Evolutionary conservation across 2,888 invertebrate genomes (phyloP), one percentile per base, ranked within the genome.

Genomic region (Chaetogeoica ovagalla): DNA sequence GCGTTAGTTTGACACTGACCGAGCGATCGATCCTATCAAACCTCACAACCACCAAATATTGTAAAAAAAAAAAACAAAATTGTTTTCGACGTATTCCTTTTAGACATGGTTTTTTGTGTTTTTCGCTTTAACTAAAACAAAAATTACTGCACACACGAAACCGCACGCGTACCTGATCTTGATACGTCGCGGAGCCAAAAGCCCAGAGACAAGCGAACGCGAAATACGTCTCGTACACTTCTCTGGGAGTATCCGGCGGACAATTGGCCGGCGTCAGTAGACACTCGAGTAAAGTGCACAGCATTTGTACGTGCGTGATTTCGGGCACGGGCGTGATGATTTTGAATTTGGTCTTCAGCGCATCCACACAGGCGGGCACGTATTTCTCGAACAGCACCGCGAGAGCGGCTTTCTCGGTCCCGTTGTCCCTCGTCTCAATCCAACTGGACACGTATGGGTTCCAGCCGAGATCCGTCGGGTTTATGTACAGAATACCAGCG

Each of bases 401-500:
- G 77, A 97, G 87, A 86, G 93, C 92, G 1, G 95, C 92, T 84
- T 92, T 92, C 85, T 94, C 94, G 0, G 90, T 89, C 82, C 90
- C 89, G 82, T 91, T 90, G 55, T 90, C 89, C 70, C 94, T 89
- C 0, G 91, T 92, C 62, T 94, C 94, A 81, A 95, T 91, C 95
- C 95, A 96, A 48, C 95, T 96, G 21, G 93, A 91, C 11, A 96
- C 93, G 85, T 91, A 96, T 88, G 97, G 96, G 87, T 92, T 94
- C 97, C 97, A 97, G 5, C 97, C 97, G 75, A 97, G 89, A 87
- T 97, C 97, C 83, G 94, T 93, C 0, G 95, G 94, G 87, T 97
- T 97, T 83, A 97, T 94, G 85, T 95, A 97, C 19, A 97, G 89
- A 84, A 97, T 97, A 81, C 97, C 97, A 82, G 97, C 97, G 76